Evolutionary conservation across 2,888 invertebrate genomes (phyloP).

Genomic region (Apomyelois bistriatella): DNA sequence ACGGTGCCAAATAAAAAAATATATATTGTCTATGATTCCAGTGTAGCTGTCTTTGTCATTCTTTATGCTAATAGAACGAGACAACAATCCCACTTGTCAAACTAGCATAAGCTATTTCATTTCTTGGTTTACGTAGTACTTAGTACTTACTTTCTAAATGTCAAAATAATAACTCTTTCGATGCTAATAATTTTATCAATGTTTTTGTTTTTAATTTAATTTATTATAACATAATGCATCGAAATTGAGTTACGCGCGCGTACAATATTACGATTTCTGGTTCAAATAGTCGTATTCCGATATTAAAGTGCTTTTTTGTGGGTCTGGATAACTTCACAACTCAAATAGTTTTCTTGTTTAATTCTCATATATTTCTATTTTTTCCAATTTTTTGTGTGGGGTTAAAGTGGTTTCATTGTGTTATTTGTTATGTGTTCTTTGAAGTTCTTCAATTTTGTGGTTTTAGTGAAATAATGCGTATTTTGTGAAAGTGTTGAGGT

Average conservation of each 20-base stretch:
- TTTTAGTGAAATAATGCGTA: slow-evolving; percentile 32
- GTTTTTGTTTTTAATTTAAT: slow-evolving; percentile 48
- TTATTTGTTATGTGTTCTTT: slow-evolving; percentile 18
- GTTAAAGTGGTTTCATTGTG: slow-evolving; percentile 21
- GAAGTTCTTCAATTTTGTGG: slow-evolving; percentile 16
- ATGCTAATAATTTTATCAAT: slow-evolving; percentile 65
- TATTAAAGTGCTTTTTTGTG: slow-evolving; percentile 23
- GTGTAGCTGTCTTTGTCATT: neutral
- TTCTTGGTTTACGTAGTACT: slow-evolving; percentile 16
- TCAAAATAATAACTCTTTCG: slow-evolving; percentile 72
- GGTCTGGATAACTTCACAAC: slow-evolving; percentile 43
- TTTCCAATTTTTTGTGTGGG: slow-evolving; percentile 15
- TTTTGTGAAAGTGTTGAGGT: slow-evolving; percentile 60
- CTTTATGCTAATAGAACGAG: neutral
- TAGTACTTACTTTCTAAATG: slow-evolving; percentile 42
- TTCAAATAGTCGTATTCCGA: slow-evolving; percentile 23
- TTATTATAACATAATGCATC: slow-evolving; percentile 39
- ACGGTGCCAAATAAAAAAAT: neutral
- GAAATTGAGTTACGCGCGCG: slow-evolving; percentile 59
- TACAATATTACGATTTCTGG: slow-evolving; percentile 23
- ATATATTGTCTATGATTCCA: neutral
- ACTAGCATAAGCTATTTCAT: neutral
- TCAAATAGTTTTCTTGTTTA: slow-evolving; percentile 67
- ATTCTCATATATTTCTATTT: slow-evolving; percentile 37
- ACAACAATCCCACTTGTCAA: neutral